Evolutionary conservation across 2,888 invertebrate species (phyloP).

Genomic region (Tigriopus californicus): DNA sequence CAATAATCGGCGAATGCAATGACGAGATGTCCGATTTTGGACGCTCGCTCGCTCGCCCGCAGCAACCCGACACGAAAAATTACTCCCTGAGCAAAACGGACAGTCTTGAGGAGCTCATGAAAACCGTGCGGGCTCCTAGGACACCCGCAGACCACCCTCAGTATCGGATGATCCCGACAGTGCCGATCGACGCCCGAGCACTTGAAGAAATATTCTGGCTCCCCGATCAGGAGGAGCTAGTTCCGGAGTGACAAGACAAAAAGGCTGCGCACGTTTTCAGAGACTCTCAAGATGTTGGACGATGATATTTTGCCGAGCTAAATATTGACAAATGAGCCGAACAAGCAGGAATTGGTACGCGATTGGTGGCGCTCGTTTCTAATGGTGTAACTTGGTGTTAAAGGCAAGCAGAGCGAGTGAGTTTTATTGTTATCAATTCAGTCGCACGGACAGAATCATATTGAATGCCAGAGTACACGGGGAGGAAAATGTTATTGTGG

Average conservation of each 20-base stretch:
- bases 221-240: no score
- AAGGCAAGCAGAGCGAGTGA: no score
- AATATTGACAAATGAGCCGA: background rate
- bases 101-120: conserved; percentile 6
- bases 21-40: background rate
- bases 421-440: no score
- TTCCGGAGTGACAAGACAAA: background rate
- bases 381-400: no score
- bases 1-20: background rate
- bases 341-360: no score
- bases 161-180: background rate
- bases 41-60: background rate
- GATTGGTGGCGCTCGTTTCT: no score
- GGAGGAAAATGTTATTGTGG: no score
- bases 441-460: no score
- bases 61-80: background rate
- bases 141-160: background rate
- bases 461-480: no score
- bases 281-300: conserved; percentile 7
- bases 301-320: conserved; percentile 14
- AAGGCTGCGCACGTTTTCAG: conserved; percentile 8
- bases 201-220: conserved; percentile 12
- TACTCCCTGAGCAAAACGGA: background rate
- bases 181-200: conserved; percentile 5
- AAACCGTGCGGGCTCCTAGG: background rate